Evolutionary conservation across 2,888 invertebrate species (phyloP).

Genomic region (Dermolepida albohirtum): DNA sequence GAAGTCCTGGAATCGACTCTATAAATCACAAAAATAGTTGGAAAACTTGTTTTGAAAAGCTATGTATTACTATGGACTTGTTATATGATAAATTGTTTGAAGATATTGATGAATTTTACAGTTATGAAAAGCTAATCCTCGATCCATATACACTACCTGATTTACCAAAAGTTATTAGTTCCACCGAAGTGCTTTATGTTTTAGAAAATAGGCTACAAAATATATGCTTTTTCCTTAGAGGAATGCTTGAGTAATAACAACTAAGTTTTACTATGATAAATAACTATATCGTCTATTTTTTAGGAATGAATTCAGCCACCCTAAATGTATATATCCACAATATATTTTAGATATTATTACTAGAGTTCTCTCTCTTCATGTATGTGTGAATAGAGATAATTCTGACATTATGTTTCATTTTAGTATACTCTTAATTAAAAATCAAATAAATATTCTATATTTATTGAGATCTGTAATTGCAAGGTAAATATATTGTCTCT

Average conservation of each 20-base stretch:
- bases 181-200: conserved; percentile 17
- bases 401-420: conserved; percentile 21
- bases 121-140: conserved; percentile 13
- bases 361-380: conserved; percentile 15
- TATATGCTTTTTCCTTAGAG: conserved; percentile 44
- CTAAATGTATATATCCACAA: conserved; percentile 13
- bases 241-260: conserved; percentile 46
- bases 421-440: conserved; percentile 16
- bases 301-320: conserved; percentile 11
- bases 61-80: conserved; percentile 13
- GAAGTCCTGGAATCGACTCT: conserved; percentile 43
- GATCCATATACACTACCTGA: conserved; percentile 14
- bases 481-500: conserved; percentile 37
- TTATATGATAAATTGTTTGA: conserved; percentile 26
- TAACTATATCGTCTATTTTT: too few species aligned
- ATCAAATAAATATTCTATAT: conserved; percentile 46
- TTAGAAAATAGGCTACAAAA: conserved; percentile 43
- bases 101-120: conserved; percentile 26
- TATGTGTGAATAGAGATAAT: conserved; percentile 16
- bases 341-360: conserved; percentile 22
- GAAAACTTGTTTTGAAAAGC: conserved; percentile 41
- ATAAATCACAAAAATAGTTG: conserved; percentile 48
- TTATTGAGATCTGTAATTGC: conserved; percentile 47
- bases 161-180: conserved; percentile 23
- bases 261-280: too few species aligned